Evolutionary conservation across 2,797 vertebrate genomes (phyloP), one percentile per base, ranked within the genome.

Genomic region (Hirundo rustica): DNA sequence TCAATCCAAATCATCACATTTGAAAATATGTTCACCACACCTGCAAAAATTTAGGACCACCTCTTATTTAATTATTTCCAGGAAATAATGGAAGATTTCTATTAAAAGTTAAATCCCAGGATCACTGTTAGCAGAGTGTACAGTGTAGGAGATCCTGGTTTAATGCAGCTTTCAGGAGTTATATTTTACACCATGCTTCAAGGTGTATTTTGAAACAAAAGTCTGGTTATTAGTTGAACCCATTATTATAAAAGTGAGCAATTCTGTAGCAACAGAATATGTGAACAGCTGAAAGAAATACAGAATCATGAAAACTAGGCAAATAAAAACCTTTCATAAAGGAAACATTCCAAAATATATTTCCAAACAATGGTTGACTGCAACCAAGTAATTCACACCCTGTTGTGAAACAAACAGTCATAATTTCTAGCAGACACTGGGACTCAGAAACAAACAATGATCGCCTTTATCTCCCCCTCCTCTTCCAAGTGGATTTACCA

Each of bases 331-430:
- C 82, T 94, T 94, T 89, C 88, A 93, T 83, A 96, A 93, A 91
- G 74, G 79, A 94, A 88, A 74, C 83, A 89, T 94, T 96, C 95
- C 95, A 93, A 96, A 94, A 94, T 84, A 80, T 68, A 93, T 92
- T 96, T 93, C 95, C 72, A 95, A 96, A 96, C 95, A 96, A 97
- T 93, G 93, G 83, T 84, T 92, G 94, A 96, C 85, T 92, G 88
- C 92, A 91, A 95, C 94, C 92, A 96, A 96, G 83, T 84, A 86
- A 91, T 96, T 96, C 94, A 87, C 95, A 92, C 92, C 91, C 95
- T 3, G 4, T 77, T 74, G 85, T 96, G 93, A 95, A 96, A 92
- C 72, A 95, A 96, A 93, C 76, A 91, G 87, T 58, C 90, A 91
- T 92, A 95, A 89, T 95, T 92, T 92, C 95, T 89, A 86, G 73